Base-by-base conservation (phyloP, 2,888 invertebrate species). In the Ommatoiulus sabulosus region DNA sequence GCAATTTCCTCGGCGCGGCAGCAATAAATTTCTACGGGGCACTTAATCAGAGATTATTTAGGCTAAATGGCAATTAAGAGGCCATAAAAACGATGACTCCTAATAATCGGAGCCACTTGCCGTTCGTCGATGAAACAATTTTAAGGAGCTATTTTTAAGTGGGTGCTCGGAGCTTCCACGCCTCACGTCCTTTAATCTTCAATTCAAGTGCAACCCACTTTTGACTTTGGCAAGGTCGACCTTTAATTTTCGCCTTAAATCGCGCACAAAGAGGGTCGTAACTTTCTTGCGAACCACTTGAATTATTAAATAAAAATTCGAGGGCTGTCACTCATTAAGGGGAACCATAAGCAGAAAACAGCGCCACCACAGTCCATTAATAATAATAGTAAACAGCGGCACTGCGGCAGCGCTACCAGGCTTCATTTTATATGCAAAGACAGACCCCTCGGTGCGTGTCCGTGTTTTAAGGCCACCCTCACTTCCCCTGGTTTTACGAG, bases 21-120 rank as follows among this genome's bases (percentile, higher is more conserved):
- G 80, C 80, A 20, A 80, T 80, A 80, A 80, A 80, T 80, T 80
- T 80, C 80, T 12, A 80, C 10, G 80, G 80, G 80, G 20, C 80
- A 80, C 80, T 80, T 80, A 35, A 80, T 80, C 80, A 12, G 80
- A 80, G 80, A 80, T 80, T 80, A 80, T 80, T 80, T 80, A 80
- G 80, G 80, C 80, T 80, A 80, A 80, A 80, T 80, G 80, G 80
- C 80, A 80, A 80, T 80, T 80, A 80, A 35, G 80, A 35, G 12
- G 80, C 35, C 80, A 12, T 80, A 80, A 80, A 80, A 80, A 80
- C 35, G 80, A 80, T 35, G 80, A 80, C 80, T 80, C 35, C 80
- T 80, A 80, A 80, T 80, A 80, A 80, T 80, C 80, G 35, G 35
- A 80, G 80, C 80, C 80, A 80, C 80, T 80, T 80, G 80, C 3